phyloP scores from a whole-genome alignment of 2,888 invertebrate genomes.

The Hoplodrina ambigua region DNA sequence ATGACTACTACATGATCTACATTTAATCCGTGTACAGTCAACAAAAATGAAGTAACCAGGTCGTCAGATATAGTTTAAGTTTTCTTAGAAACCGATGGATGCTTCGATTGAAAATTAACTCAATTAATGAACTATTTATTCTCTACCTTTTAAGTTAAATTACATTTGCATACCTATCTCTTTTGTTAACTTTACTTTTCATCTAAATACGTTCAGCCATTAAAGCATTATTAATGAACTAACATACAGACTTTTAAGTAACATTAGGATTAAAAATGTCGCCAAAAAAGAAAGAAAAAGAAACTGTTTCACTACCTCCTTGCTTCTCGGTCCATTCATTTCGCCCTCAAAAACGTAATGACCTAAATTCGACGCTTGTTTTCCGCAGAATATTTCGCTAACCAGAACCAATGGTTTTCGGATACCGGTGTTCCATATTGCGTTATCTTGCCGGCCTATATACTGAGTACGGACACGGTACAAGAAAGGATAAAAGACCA shows the following conservation, averaged over 20 bases:
- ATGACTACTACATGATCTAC: too few species aligned
- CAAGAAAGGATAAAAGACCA: slow-evolving; percentile 12
- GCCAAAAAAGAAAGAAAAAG: not conserved
- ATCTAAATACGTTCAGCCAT: not conserved
- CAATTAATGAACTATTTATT: too few species aligned
- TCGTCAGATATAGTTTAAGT: too few species aligned
- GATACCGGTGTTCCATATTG: slow-evolving; percentile 65
- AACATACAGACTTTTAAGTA: not conserved
- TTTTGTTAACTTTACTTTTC: not conserved
- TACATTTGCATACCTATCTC: too few species aligned
- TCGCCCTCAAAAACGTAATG: slow-evolving; percentile 39
- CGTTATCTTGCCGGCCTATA: slow-evolving; percentile 67
- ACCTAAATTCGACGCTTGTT: slow-evolving; percentile 56
- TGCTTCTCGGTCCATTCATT: slow-evolving; percentile 9
- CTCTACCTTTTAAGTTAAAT: too few species aligned
- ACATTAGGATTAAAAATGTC: not conserved
- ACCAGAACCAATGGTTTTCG: slow-evolving; percentile 64
- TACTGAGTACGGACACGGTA: slow-evolving; percentile 44
- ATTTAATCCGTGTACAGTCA: too few species aligned
- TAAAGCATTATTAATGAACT: not conserved
- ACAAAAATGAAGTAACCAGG: too few species aligned
- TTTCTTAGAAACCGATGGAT: too few species aligned
- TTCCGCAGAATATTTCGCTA: slow-evolving; percentile 58
- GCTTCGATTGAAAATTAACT: too few species aligned
- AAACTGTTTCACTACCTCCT: not conserved